A percentile compares a stretch with the other conserved stretches of the same genome.
These are phyloP conservation scores for Hemibagrus wyckioides DNA, from an alignment of 2,113 vertebrate species.

Conservation along the genomic window DNA sequence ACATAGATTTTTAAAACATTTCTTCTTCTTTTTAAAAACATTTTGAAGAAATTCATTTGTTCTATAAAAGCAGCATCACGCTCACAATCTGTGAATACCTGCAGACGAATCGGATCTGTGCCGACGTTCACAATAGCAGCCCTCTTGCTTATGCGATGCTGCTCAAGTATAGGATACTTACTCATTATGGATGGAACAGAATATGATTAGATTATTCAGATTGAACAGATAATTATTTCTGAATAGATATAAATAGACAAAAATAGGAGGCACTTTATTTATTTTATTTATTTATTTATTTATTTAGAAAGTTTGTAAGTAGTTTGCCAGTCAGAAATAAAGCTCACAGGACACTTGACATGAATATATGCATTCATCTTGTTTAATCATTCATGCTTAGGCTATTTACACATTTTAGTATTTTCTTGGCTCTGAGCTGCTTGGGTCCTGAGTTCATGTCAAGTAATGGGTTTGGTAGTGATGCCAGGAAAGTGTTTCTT, in stretches of 20 bases:
- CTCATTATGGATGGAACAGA: neutral
- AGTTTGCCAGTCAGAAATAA: neutral
- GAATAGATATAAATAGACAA: neutral
- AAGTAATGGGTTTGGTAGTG: neutral
- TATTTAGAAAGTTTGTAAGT: neutral
- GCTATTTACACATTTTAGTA: neutral
- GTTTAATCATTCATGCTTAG: neutral
- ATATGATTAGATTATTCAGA: neutral
- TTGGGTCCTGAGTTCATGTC: neutral
- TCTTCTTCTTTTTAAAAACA: too few species aligned
- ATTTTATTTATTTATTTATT: neutral
- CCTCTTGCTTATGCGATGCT: neutral
- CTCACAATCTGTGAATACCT: neutral
- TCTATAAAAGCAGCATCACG: neutral
- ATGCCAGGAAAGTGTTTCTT: neutral
- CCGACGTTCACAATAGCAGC: neutral
- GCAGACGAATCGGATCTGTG: neutral
- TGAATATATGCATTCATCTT: neutral
- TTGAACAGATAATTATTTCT: neutral
- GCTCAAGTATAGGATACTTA: neutral
- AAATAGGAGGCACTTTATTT: neutral
- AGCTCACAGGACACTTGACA: neutral
- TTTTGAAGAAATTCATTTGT: too few species aligned
- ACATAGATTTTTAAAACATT: too few species aligned
- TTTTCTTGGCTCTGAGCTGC: neutral